Percentiles rank a stretch among this genome's conserved stretches.
Evolutionary conservation across 92 coral and sea anemone species (phyloP).

Genomic region (Bergia puertoricense): DNA sequence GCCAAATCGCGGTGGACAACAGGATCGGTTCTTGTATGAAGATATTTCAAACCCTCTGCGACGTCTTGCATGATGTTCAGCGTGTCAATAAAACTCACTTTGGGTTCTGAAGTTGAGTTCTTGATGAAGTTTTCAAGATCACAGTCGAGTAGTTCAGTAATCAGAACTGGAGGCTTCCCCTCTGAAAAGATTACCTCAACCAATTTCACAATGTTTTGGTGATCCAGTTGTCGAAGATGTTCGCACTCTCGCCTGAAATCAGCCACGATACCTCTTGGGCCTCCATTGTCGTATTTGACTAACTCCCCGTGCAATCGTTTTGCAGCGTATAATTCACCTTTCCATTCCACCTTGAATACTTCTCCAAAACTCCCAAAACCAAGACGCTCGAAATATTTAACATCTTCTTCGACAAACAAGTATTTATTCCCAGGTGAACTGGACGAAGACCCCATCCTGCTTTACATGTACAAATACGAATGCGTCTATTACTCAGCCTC

Average conservation of each 20-base stretch:
- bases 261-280: slow-evolving; percentile 38
- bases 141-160: slow-evolving; percentile 57
- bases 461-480: background rate
- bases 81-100: slow-evolving; percentile 51
- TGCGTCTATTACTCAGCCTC: background rate
- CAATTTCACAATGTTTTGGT: slow-evolving; percentile 57
- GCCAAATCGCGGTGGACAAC: slow-evolving; percentile 60
- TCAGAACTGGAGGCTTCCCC: slow-evolving; percentile 47
- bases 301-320: slow-evolving; percentile 49
- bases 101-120: slow-evolving; percentile 47
- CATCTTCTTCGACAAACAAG: background rate
- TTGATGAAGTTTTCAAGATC: slow-evolving; percentile 46
- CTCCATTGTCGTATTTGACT: slow-evolving; percentile 31
- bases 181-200: slow-evolving; percentile 38
- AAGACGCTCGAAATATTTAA: slow-evolving; percentile 20
- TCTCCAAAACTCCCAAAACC: slow-evolving; percentile 57
- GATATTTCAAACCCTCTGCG: slow-evolving; percentile 55
- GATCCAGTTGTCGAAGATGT: slow-evolving; percentile 43
- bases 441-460: slow-evolving; percentile 10
- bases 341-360: slow-evolving; percentile 59
- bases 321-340: slow-evolving; percentile 43
- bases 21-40: slow-evolving; percentile 43
- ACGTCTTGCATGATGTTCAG: slow-evolving; percentile 61
- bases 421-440: background rate
- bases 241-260: slow-evolving; percentile 53